Base-by-base conservation (phyloP, 2,888 invertebrate genomes). In the Toxonevra muliebris region DNA sequence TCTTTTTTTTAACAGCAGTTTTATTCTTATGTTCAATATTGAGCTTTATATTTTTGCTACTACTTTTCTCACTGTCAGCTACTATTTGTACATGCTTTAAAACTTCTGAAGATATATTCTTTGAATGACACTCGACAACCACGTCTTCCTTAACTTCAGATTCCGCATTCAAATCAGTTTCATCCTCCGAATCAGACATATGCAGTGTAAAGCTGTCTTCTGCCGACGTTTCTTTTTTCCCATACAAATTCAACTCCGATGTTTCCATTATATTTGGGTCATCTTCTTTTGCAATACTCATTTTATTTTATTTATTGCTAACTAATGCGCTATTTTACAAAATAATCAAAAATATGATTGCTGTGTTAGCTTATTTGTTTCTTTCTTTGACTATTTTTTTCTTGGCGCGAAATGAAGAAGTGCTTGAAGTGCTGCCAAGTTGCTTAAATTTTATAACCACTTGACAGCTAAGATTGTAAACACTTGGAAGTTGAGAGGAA, bases 151-250 rank as follows among this genome's bases (percentile, higher is more conserved):
- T n/a, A n/a, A n/a, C n/a, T n/a, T n/a, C n/a, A n/a, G n/a, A n/a
- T n/a, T n/a, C 48, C 15, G 61, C 54, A 0, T 30, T 20, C 1
- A 65, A 53, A 42, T 65, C 54, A 19, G 76, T 73, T 15, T 73
- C 78, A 11, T 74, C 75, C 48, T 82, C 82, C 7, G 81, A 79
- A 8, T 79, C 82, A 8, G 82, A 82, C 75, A 83, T 73, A 43
- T 76, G 60, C 20, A 84, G 74, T 54, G 78, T 80, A 43, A 81
- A 78, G 17, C 77, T 75, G 68, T 81, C 80, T 1, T 75, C 76
- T 70, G 82, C 80, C 0, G 73, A 72, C 5, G 81, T 79, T 17
- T 68, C 55, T 67, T 80, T 78, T 61, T 77, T 77, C 15, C 73
- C 74, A 61, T 77, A 48, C 73, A 73, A n/a, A 73, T 40, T 61